Conservation (phyloP, 1,140 invertebrate genomes). For the Planococcus citri region DNA sequence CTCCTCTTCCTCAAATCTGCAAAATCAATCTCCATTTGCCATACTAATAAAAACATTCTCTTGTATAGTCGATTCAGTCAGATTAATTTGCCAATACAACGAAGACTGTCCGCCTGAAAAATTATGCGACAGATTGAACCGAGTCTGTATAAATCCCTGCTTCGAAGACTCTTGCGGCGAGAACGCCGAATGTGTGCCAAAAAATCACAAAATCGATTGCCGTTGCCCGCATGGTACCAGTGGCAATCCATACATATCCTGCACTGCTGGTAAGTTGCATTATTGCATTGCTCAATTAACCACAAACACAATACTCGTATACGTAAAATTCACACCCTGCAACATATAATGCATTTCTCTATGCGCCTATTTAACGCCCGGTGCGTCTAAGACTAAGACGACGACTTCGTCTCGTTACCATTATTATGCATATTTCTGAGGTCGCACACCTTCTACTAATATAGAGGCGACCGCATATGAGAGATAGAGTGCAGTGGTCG, state of each 20-base stretch:
- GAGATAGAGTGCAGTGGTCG: too few species aligned
- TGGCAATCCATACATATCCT: slow-evolving; percentile 67
- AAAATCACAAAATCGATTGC: slow-evolving; percentile 64
- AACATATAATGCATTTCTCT: too few species aligned
- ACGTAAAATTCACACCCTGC: too few species aligned
- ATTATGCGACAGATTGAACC: slow-evolving; percentile 65
- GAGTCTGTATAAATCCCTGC: slow-evolving; percentile 72
- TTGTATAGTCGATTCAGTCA: neutral
- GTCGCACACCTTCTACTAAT: too few species aligned
- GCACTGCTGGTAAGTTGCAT: slow-evolving; percentile 42
- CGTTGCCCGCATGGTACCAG: slow-evolving; percentile 58
- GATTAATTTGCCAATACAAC: slow-evolving; percentile 70
- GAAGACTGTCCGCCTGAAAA: slow-evolving; percentile 74
- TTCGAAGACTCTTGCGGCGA: slow-evolving; percentile 66
- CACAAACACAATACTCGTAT: neutral
- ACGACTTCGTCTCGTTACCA: too few species aligned
- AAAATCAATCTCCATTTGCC: too few species aligned
- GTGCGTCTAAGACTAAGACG: too few species aligned
- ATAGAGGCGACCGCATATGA: too few species aligned
- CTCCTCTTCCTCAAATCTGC: neutral
- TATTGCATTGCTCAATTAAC: neutral
- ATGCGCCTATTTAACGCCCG: too few species aligned
- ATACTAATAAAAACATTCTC: too few species aligned
- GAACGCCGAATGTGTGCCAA: slow-evolving; percentile 64
- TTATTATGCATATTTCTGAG: too few species aligned